A percentile compares a stretch with the other conserved stretches of the same genome.
Evolutionary conservation across 2,113 vertebrate genomes (phyloP).

Genomic region (Semicossyphus pulcher): DNA sequence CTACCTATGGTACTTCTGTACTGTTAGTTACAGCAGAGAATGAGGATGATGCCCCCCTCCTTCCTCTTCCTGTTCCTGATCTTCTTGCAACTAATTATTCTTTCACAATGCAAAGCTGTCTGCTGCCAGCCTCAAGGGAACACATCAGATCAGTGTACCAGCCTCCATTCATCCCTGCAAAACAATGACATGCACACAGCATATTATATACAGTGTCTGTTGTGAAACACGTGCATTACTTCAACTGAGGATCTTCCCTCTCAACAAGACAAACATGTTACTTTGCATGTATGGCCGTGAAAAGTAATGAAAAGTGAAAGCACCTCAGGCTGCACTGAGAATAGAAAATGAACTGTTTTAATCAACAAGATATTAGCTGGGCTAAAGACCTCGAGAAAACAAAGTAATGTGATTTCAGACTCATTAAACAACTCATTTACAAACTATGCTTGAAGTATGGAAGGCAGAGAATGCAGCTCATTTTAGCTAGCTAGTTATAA

Average conservation of each 20-base stretch:
- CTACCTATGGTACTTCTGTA: not conserved
- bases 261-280: not conserved
- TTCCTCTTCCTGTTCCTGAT: conserved; percentile 14
- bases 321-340: not conserved
- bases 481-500: too few relatives aligned
- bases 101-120: conserved; percentile 47
- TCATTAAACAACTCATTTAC: not conserved
- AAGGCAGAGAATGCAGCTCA: not conserved
- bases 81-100: conserved; percentile 11
- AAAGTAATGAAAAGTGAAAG: not conserved
- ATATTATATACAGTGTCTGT: too few relatives aligned
- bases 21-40: not conserved
- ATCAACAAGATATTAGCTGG: not conserved
- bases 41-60: not conserved
- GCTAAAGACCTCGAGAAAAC: not conserved
- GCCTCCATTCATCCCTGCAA: conserved; percentile 41
- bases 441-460: not conserved
- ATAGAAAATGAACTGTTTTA: not conserved
- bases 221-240: not conserved
- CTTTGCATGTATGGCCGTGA: not conserved
- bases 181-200: conserved; percentile 31
- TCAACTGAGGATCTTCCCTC: not conserved
- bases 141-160: conserved; percentile 54
- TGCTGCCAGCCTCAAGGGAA: conserved; percentile 21
- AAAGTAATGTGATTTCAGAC: not conserved